Conservation (phyloP, 2,113 vertebrate species). For the Pseudorectes ferrugineus region DNA sequence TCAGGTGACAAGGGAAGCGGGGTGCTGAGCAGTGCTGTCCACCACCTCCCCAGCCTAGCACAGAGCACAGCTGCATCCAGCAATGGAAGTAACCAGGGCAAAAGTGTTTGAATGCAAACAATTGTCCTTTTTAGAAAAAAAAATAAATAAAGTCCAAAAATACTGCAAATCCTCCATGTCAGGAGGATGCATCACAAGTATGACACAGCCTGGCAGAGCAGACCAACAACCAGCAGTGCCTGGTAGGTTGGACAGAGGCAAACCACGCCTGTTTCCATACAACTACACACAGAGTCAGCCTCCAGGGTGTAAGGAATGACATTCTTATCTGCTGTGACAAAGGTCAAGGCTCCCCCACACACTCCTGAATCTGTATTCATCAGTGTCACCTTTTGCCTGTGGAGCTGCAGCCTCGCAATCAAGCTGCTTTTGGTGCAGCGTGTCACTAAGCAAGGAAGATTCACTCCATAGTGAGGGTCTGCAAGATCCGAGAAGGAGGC, state of each 20-base stretch:
- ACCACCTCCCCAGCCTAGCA: not conserved
- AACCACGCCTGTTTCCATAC: rapidly evolving
- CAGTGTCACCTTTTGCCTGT: not conserved
- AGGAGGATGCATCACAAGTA: not conserved
- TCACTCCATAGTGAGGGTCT: not conserved
- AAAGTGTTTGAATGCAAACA: not conserved
- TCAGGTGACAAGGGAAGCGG: not conserved
- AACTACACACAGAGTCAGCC: not conserved
- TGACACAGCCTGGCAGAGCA: not conserved
- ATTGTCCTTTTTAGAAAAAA: not conserved
- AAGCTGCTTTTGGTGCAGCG: not conserved
- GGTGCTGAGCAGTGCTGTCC: not conserved
- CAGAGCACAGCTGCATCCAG: not conserved
- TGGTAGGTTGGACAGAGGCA: not conserved
- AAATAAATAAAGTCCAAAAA: not conserved
- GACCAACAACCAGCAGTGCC: not conserved
- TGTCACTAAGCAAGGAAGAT: not conserved
- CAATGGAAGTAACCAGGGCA: not conserved
- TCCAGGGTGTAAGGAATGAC: not conserved
- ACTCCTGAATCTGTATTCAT: not conserved
- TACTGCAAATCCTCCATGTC: not conserved
- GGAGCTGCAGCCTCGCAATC: not conserved
- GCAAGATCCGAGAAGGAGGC: not conserved
- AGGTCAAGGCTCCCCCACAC: not conserved
- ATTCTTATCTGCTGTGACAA: not conserved